Evolutionary conservation across 2,888 invertebrate species (phyloP).

Genomic region (Acleris cristana): DNA sequence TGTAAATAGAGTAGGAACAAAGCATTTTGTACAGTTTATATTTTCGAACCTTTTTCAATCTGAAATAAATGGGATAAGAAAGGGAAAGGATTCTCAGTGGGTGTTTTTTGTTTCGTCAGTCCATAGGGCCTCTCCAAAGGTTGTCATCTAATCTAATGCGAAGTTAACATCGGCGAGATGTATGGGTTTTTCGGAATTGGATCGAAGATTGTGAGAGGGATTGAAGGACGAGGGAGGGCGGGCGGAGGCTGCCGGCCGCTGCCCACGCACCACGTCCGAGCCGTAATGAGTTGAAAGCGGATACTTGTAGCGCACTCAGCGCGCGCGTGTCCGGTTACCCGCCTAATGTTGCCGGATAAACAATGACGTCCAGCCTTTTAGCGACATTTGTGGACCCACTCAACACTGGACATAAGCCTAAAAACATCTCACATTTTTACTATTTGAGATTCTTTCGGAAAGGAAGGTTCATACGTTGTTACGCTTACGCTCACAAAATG

Average conservation of each 20-base stretch:
- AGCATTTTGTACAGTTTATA: conserved; percentile 23
- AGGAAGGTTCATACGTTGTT: conserved; percentile 54
- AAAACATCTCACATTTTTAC: conserved; percentile 77
- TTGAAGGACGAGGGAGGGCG: conserved; percentile 75
- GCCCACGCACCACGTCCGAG: conserved; percentile 82
- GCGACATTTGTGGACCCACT: conserved; percentile 84
- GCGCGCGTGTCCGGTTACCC: conserved; percentile 83
- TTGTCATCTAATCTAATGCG: conserved; percentile 67
- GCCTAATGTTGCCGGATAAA: conserved; percentile 84
- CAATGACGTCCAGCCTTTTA: conserved; percentile 84
- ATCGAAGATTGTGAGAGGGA: conserved; percentile 81
- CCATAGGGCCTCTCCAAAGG: conserved; percentile 39
- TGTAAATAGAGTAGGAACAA: conserved; percentile 8
- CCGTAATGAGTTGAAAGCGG: conserved; percentile 84
- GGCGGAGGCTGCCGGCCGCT: conserved; percentile 51
- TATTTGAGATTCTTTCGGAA: conserved; percentile 71
- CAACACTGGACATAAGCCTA: conserved; percentile 81
- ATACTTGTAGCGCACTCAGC: conserved; percentile 84
- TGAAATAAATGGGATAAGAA: conserved; percentile 26
- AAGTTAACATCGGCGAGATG: conserved; percentile 71
- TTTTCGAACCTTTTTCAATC: conserved; percentile 16
- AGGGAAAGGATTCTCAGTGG: conserved; percentile 12
- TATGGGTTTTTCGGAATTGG: conserved; percentile 78
- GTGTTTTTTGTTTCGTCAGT: conserved; percentile 20
- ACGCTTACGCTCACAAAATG: background rate